Evolutionary conservation across 2,797 vertebrate genomes (phyloP).

Genomic region (Cercopithecus diana): DNA sequence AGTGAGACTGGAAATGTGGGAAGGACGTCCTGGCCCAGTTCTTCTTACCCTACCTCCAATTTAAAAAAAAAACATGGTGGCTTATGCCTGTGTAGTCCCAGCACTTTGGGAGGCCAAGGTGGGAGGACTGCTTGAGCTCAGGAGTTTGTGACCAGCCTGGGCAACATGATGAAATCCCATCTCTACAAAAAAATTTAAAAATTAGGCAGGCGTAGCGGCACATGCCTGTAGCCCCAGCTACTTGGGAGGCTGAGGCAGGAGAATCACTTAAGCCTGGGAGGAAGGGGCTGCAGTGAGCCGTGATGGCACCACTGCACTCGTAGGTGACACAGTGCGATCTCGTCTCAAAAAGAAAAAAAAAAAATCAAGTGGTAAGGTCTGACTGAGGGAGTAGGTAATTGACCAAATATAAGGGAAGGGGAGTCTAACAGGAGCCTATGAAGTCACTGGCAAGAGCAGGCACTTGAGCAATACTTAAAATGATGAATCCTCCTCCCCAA

Average conservation of each 20-base stretch:
- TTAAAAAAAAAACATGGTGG: background rate
- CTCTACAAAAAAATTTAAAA: background rate
- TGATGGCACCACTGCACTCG: background rate
- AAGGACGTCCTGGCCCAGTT: background rate
- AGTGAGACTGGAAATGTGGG: background rate
- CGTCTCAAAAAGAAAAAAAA: background rate
- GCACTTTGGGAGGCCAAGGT: background rate
- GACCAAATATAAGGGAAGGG: background rate
- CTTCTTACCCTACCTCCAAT: background rate
- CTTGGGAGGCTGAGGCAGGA: background rate
- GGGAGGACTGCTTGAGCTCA: background rate
- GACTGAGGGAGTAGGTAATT: background rate
- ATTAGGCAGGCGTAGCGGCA: rapidly evolving
- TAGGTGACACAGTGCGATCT: background rate
- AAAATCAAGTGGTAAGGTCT: background rate
- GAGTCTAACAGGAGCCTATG: background rate
- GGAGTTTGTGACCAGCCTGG: background rate
- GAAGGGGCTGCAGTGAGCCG: background rate
- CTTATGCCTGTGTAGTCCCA: background rate
- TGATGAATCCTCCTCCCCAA: background rate
- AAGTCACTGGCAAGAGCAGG: background rate
- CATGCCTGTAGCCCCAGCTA: background rate
- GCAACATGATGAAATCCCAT: background rate
- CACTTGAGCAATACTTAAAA: background rate
- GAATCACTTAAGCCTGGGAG: background rate